phyloP scores from a whole-genome alignment of 2,888 invertebrate species.

The Sipha maydis region DNA sequence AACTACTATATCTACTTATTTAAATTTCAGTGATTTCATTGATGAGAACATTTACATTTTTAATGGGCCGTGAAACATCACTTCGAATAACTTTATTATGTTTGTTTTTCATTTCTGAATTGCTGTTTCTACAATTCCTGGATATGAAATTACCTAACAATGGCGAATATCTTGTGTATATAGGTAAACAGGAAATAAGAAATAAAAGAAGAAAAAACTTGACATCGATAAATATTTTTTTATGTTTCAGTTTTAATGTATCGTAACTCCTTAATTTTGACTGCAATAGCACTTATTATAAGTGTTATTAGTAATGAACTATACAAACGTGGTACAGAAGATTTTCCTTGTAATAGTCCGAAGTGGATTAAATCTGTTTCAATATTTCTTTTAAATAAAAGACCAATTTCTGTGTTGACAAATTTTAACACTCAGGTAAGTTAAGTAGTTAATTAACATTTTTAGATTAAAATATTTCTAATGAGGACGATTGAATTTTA shows the following conservation, averaged over 20 bases:
- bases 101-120: slow-evolving; percentile 51
- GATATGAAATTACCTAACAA: slow-evolving; percentile 53
- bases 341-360: slow-evolving; percentile 18
- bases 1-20: not conserved
- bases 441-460: not conserved
- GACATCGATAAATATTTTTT: not conserved
- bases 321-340: slow-evolving; percentile 30
- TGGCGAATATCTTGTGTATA: slow-evolving; percentile 14
- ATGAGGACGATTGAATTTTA: not conserved
- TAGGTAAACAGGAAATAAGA: not conserved
- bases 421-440: slow-evolving; percentile 31
- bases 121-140: slow-evolving; percentile 38
- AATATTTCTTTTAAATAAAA: slow-evolving; percentile 37
- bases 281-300: slow-evolving; percentile 29
- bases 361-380: slow-evolving; percentile 22
- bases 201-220: not conserved
- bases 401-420: slow-evolving; percentile 25
- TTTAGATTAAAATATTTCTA: not conserved
- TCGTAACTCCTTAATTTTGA: slow-evolving; percentile 41
- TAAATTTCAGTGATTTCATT: slow-evolving; percentile 47
- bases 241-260: slow-evolving; percentile 36
- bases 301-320: slow-evolving; percentile 38
- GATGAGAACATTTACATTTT: slow-evolving; percentile 51
- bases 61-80: slow-evolving; percentile 25
- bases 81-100: slow-evolving; percentile 26